phyloP scores from a whole-genome alignment of 2,888 invertebrate species.

The Athetis lepigone region DNA sequence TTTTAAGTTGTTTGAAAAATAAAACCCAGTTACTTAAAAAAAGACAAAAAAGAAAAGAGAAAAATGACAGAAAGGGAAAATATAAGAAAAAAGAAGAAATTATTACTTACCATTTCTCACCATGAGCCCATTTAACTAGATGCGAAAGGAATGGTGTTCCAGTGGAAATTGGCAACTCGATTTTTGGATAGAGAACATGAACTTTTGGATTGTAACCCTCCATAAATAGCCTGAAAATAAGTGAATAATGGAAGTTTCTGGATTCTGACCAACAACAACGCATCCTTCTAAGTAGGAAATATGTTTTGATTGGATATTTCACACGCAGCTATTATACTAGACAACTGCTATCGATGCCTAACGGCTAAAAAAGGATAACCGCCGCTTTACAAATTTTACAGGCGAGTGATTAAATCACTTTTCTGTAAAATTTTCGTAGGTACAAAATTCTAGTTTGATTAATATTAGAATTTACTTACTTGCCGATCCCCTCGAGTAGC shows the following conservation, averaged over 20 bases:
- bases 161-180: slow-evolving; percentile 94
- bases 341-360: no score
- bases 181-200: slow-evolving; percentile 92
- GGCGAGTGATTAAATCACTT: no score
- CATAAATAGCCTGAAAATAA: slow-evolving; percentile 92
- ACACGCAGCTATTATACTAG: no score
- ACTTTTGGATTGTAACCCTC: slow-evolving; percentile 93
- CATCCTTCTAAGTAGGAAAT: no score
- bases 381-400: no score
- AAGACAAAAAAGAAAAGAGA: neutral
- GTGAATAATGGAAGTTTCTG: neutral
- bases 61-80: no score
- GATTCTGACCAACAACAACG: neutral
- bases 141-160: slow-evolving; percentile 95
- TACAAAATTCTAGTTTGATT: neutral
- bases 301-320: no score
- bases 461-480: slow-evolving; percentile 56
- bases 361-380: no score
- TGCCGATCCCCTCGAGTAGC: slow-evolving; percentile 89
- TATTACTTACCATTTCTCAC: slow-evolving; percentile 90
- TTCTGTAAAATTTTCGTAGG: no score
- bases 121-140: slow-evolving; percentile 95
- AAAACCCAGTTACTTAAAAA: neutral
- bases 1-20: no score
- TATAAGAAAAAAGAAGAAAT: neutral